phyloP scores from a whole-genome alignment of 2,113 vertebrate species.

The Spea multiplicata region DNA sequence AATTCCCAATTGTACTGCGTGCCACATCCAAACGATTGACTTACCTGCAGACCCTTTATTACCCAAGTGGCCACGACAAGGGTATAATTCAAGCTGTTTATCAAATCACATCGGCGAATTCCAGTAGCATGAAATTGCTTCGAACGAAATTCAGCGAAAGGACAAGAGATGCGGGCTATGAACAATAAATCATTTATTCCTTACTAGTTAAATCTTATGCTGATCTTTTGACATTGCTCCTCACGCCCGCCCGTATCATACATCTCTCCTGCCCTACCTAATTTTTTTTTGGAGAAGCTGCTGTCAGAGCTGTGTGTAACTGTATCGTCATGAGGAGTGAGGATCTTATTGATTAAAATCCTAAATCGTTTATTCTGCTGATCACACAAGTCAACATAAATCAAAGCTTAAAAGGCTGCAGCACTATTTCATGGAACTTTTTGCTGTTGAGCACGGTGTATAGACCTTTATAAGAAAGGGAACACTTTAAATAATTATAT shows the following conservation, averaged over 20 bases:
- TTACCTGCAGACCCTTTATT: not conserved
- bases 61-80: slow-evolving; percentile 13
- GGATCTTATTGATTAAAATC: not conserved
- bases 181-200: slow-evolving; percentile 32
- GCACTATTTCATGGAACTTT: not conserved
- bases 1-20: not conserved
- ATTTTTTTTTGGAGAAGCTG: slow-evolving; percentile 14
- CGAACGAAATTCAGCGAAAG: not conserved
- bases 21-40: slow-evolving; percentile 2
- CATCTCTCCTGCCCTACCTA: slow-evolving; percentile 9
- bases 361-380: not conserved
- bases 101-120: slow-evolving; percentile 17
- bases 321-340: not conserved
- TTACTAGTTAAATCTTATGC: slow-evolving; percentile 7
- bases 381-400: not conserved
- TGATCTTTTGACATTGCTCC: slow-evolving; percentile 4
- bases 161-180: slow-evolving; percentile 19
- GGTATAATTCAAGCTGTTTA: slow-evolving; percentile 29
- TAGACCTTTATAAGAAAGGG: too few relatives aligned
- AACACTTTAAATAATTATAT: too few relatives aligned
- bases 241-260: not conserved
- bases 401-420: not conserved
- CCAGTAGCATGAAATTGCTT: slow-evolving; percentile 28
- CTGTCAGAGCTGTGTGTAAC: slow-evolving; percentile 6
- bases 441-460: too few relatives aligned